Base-by-base conservation (phyloP, 2,888 invertebrate species). In the Aphrophora alni region DNA sequence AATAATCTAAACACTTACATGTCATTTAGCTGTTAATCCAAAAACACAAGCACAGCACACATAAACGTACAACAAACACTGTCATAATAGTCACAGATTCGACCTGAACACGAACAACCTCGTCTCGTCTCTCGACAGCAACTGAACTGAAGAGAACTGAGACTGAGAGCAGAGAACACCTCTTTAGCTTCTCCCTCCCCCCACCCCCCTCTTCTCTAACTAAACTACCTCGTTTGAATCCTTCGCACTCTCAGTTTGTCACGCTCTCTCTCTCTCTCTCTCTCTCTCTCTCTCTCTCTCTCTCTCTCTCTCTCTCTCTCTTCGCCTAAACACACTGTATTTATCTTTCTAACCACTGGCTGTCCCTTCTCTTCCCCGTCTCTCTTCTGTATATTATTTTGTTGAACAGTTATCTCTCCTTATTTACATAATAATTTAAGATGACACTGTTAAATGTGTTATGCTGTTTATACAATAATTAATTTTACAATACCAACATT, bases 271-370 rank as follows among this genome's bases (percentile, higher is more conserved):
- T 44, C 44, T 44, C 44, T 44, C n/a, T n/a, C n/a, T 44, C 44
- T 14, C 14, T 44, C 44, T 59, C 59, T 21, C 21, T 59, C 59
- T n/a, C 59, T 21, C 59, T 21, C 59, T 21, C 59, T 21, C 21
- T 59, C 21, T 59, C 21, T 59, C 59, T 21, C 59, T n/a, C 44
- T 44, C 44, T 44, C 12, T 59, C 59, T 59, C 59, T 59, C 59
- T 59, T 59, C 59, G 59, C 59, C 59, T 59, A 59, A 59, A 59
- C 59, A 59, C 59, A 59, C 59, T 21, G 59, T 59, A 59, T 59
- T 59, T 59, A 59, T 59, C 59, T 59, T 59, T 59, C 59, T 59
- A 59, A 59, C 59, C 59, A 59, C 59, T 59, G 59, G n/a, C 59
- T 59, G 59, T 59, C 59, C 59, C 59, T 21, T 10, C 44, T 14